Conservation (phyloP, 2,888 invertebrate species). For the Tachina grossa region DNA sequence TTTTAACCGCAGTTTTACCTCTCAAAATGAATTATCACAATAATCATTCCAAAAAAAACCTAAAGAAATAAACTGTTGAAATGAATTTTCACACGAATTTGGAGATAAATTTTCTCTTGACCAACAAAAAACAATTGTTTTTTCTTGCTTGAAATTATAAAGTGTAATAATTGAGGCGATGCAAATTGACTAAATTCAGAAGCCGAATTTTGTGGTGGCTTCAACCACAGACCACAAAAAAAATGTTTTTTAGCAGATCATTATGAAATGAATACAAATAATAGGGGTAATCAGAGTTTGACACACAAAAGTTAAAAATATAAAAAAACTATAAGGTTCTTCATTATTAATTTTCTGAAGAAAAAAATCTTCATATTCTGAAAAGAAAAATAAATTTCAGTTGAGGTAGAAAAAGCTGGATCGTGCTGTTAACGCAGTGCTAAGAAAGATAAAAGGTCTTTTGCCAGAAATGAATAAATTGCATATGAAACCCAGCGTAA, state of each 20-base stretch:
- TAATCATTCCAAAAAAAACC: conserved; percentile 7
- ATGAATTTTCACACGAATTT: conserved; percentile 41
- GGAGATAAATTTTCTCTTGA: conserved; percentile 3
- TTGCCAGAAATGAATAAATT: too few species aligned
- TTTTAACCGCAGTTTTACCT: conserved; percentile 41
- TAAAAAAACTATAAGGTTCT: neutral
- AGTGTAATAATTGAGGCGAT: conserved; percentile 62
- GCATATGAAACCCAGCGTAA: too few species aligned
- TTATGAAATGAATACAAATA: neutral
- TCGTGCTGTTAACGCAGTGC: too few species aligned
- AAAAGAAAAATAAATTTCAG: neutral
- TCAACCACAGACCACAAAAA: conserved; percentile 21
- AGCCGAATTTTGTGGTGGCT: conserved; percentile 63
- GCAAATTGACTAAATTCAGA: conserved; percentile 56
- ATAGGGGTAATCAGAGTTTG: conserved; percentile 17
- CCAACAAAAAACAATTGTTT: conserved; percentile 35
- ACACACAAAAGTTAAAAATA: too few species aligned
- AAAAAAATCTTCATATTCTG: too few species aligned
- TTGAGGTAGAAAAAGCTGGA: too few species aligned
- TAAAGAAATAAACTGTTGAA: conserved; percentile 29
- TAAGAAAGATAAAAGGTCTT: neutral
- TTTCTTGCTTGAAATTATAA: conserved; percentile 44
- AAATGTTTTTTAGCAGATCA: conserved; percentile 36
- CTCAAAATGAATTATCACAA: conserved; percentile 23
- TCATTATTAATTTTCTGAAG: too few species aligned